A percentile compares a stretch with the other conserved stretches of the same genome.
These are phyloP conservation scores for Bombus huntii DNA, from an alignment of 1,140 invertebrate genomes.

Conservation along the genomic window DNA sequence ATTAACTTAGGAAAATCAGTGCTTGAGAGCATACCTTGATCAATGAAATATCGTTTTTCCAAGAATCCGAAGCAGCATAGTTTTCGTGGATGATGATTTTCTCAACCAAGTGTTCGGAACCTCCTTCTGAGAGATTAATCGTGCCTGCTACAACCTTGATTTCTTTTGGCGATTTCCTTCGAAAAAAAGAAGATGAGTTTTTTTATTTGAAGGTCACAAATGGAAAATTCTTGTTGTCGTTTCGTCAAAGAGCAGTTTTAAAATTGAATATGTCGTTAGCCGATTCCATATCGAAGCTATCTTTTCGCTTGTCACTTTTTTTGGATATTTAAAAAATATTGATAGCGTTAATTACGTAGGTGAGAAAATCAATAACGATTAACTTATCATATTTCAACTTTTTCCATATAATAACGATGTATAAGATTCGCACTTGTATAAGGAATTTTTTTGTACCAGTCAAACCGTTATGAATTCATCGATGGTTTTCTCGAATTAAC, in stretches of 20 bases:
- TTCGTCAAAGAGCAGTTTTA: not conserved
- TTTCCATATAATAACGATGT: no score
- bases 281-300: no score
- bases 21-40: conserved; percentile 44
- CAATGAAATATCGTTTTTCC: conserved; percentile 65
- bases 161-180: not conserved
- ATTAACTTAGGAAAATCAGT: not conserved
- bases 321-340: no score
- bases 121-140: conserved; percentile 17
- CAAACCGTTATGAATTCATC: not conserved
- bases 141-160: conserved; percentile 59
- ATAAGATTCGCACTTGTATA: no score
- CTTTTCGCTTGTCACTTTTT: no score
- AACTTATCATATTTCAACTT: no score
- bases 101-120: not conserved
- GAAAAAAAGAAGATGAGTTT: not conserved
- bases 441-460: no score
- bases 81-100: conserved; percentile 61
- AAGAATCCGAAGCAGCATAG: conserved; percentile 49
- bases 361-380: no score
- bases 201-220: not conserved
- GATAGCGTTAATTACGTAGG: no score
- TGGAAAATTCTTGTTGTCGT: not conserved
- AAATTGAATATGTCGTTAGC: no score
- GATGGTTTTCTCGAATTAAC: no score